Percentiles rank a stretch among this genome's conserved stretches.
Evolutionary conservation across 1,140 invertebrate species (phyloP).

Genomic region (Phymastichus coffea): DNA sequence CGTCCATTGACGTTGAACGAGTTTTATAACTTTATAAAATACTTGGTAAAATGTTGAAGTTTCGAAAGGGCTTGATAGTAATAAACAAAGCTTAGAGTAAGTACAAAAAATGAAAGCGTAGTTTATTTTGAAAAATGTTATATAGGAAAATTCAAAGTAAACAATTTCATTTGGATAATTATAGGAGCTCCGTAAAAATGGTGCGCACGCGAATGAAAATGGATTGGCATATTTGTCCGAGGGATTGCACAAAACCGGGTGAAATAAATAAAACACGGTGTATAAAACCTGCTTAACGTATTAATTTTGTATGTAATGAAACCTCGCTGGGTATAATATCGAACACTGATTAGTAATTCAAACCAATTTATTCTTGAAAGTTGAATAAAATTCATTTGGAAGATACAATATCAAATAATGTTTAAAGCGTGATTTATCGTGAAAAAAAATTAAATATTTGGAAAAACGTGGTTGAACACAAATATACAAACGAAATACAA

Average conservation of each 20-base stretch:
- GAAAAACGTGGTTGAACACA: constrained; percentile 37
- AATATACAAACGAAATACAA: constrained; percentile 48
- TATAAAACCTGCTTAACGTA: background rate
- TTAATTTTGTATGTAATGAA: background rate
- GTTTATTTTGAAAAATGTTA: constrained; percentile 20
- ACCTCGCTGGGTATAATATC: background rate
- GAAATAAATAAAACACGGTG: constrained; percentile 8
- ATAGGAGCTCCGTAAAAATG: constrained; percentile 8
- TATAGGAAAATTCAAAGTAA: constrained; percentile 20
- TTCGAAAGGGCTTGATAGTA: too few relatives aligned
- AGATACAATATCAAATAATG: constrained; percentile 43
- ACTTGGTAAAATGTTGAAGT: too few relatives aligned
- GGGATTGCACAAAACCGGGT: constrained; percentile 4
- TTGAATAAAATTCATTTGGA: constrained; percentile 48
- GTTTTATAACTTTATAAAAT: too few relatives aligned
- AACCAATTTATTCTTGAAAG: constrained; percentile 12
- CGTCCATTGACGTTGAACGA: too few relatives aligned
- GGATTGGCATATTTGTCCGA: constrained; percentile 9
- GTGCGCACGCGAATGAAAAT: constrained; percentile 21
- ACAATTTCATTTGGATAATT: constrained; percentile 20
- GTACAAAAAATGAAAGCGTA: constrained; percentile 24
- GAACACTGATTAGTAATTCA: constrained; percentile 8
- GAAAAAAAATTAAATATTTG: constrained; percentile 38
- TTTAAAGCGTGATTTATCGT: constrained; percentile 26
- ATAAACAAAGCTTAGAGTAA: constrained; percentile 13